Evolutionary conservation across 2,888 invertebrate genomes (phyloP).

Genomic region (Galeruca laticollis): DNA sequence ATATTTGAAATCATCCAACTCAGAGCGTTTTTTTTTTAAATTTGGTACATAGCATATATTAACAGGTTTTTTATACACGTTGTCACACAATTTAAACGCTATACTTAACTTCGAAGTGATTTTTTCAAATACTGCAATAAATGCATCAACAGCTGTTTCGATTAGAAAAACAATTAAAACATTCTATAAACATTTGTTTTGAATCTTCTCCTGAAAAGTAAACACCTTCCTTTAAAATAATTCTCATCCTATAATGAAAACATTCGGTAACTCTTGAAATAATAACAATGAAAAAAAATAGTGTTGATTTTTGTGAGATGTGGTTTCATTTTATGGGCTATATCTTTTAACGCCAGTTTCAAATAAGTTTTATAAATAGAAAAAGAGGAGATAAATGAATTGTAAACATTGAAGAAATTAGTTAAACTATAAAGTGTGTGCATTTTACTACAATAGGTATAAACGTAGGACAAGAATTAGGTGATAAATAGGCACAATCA

Average conservation of each 20-base stretch:
- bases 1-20: no score
- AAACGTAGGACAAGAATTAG: no score
- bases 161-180: background rate
- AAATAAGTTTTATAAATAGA: conserved; percentile 33
- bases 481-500: no score
- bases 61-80: no score
- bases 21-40: background rate
- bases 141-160: background rate
- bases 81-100: no score
- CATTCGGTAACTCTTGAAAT: conserved; percentile 29
- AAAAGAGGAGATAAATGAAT: conserved; percentile 4
- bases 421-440: no score
- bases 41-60: background rate
- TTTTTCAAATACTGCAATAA: background rate
- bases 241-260: conserved; percentile 23
- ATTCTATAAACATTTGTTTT: conserved; percentile 2
- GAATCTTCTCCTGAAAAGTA: background rate
- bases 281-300: conserved; percentile 30
- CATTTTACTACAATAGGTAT: no score
- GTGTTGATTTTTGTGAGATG: conserved; percentile 24
- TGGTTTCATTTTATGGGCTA: conserved; percentile 31
- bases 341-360: conserved; percentile 30
- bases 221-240: background rate
- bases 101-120: no score
- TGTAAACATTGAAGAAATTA: no score